Evolutionary conservation across 2,888 invertebrate species (phyloP).

Genomic region (Mesochorus sp.): DNA sequence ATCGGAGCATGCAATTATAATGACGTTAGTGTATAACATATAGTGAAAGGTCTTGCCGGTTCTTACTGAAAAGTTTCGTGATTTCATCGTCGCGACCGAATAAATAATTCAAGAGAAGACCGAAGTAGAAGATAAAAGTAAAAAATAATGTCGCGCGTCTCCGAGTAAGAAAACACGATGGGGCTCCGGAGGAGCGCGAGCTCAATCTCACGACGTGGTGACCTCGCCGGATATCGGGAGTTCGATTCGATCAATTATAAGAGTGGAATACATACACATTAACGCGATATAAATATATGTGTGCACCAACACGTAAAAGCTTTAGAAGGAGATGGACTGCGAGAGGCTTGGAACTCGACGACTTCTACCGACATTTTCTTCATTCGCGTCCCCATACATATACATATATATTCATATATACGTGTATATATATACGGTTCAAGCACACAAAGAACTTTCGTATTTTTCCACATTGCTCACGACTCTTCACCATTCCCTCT

Average conservation of each 20-base stretch:
- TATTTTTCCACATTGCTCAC: slow-evolving; percentile 12
- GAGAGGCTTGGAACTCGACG: neutral
- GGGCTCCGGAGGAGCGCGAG: neutral
- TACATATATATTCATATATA: neutral
- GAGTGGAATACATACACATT: slow-evolving; percentile 1
- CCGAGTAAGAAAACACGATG: neutral
- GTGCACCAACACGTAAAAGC: slow-evolving; percentile 1
- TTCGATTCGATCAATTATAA: slow-evolving; percentile 55
- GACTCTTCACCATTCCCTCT: slow-evolving; percentile 31
- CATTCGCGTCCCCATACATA: neutral
- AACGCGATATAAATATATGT: neutral
- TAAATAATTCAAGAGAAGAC: slow-evolving; percentile 43
- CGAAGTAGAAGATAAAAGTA: neutral
- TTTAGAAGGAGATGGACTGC: slow-evolving; percentile 13
- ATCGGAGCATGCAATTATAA: too few relatives aligned
- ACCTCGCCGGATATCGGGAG: neutral
- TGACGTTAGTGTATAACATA: neutral
- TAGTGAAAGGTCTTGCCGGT: neutral
- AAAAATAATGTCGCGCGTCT: neutral
- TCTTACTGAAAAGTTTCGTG: neutral
- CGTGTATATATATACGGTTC: neutral
- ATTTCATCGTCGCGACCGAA: neutral
- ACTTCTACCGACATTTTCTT: slow-evolving; percentile 17
- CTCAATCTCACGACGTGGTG: slow-evolving; percentile 5
- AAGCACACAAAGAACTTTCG: neutral